Base-by-base conservation (phyloP, 1,140 invertebrate genomes). In the Plectus sambesii region DNA sequence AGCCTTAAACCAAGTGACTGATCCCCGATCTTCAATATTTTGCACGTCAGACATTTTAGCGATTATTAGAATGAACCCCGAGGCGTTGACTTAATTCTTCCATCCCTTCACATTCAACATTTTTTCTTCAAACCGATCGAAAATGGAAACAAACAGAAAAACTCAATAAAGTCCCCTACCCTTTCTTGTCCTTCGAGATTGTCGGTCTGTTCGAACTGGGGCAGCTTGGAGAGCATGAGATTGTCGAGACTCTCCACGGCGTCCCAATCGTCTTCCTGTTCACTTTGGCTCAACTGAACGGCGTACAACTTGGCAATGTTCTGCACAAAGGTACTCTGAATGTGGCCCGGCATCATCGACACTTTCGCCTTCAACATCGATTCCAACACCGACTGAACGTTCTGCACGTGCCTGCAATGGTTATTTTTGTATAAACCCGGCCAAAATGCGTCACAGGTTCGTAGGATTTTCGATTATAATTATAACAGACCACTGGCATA, bases 251-350 rank as follows among this genome's bases (percentile, higher is more conserved):
- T 53, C 42, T 77, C 75, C 9, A 61, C 49, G 2, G 61, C 67
- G 23, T 75, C 64, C 56, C 67, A 72, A 36, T 70, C 70, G 26
- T 63, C 70, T 69, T 85, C 86, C 12, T 83, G 81, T 61, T 84
- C 80, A 48, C 80, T 79, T 37, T 78, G 72, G 42, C 74, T 75
- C 33, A 94, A 73, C 51, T 93, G 78, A 39, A 80, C 75, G 40
- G 83, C 77, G 63, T 85, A 82, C 12, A 99, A 73, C 75, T 99
- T 99, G 33, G 90, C 74, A 56, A 88, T 83, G 73, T 96, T 97
- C 73, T 98, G 92, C 55, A 96, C 82, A 74, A 88, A 97, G 45
- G 94, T 84, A 17, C 85, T 81, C 69, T 94, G 87, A 60, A 96
- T 94, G 62, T 96, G 87, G 26, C 87, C 85, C 20, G 92, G 88